phyloP scores from a whole-genome alignment of 1,140 invertebrate species.

The Phymastichus coffea region DNA sequence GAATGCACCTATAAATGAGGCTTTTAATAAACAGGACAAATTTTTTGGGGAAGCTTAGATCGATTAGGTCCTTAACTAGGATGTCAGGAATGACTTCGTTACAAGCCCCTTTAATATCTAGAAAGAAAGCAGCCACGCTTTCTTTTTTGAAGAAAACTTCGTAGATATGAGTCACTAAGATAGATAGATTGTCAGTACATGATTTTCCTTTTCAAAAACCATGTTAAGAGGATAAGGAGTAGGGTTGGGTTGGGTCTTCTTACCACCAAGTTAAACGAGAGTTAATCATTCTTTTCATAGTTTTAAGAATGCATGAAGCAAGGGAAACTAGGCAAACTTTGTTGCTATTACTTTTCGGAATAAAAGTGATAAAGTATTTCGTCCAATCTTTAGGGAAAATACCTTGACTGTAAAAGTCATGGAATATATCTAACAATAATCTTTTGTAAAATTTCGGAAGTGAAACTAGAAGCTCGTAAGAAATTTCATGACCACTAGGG shows the following conservation, averaged over 20 bases:
- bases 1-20: neutral
- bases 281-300: neutral
- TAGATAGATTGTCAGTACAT: constrained; percentile 22
- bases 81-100: constrained; percentile 13
- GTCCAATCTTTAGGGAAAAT: constrained; percentile 32
- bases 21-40: constrained; percentile 13
- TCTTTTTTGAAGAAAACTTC: constrained; percentile 7
- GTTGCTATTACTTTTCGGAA: constrained; percentile 28
- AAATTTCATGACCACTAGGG: constrained; percentile 30
- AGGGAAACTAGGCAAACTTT: constrained; percentile 33
- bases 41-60: neutral
- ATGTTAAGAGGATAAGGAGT: constrained; percentile 14
- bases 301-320: neutral
- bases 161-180: constrained; percentile 1
- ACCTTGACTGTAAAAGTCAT: constrained; percentile 25
- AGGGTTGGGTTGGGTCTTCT: constrained; percentile 15
- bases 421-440: constrained; percentile 27
- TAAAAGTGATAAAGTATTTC: constrained; percentile 29
- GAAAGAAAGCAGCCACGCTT: neutral
- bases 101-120: constrained; percentile 26
- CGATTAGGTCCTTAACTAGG: constrained; percentile 17
- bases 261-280: neutral
- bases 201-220: constrained; percentile 14
- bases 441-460: constrained; percentile 25
- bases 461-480: constrained; percentile 23